Conservation (phyloP, 1,140 invertebrate species). For the Megathymus violae region DNA sequence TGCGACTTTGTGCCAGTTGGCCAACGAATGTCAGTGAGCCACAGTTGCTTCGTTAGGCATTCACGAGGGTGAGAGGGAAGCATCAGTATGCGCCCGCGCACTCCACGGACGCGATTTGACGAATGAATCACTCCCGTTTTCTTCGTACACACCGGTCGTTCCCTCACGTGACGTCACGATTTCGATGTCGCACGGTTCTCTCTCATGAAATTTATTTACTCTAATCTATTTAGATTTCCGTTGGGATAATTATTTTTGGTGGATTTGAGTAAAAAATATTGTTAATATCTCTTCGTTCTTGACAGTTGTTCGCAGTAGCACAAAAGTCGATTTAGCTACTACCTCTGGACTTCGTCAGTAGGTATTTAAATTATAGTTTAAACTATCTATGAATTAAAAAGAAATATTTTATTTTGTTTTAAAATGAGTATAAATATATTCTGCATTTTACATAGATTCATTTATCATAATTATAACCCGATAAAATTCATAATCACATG, state of each 20-base stretch:
- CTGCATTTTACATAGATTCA: no score
- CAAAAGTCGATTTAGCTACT: neutral
- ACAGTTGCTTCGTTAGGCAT: constrained; percentile 51
- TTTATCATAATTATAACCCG: no score
- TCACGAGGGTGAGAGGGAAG: constrained; percentile 49
- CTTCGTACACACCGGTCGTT: constrained; percentile 47
- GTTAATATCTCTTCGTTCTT: neutral
- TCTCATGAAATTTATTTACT: constrained; percentile 63
- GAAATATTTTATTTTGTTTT: no score
- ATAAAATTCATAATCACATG: no score
- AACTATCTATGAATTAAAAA: no score
- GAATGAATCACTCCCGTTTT: constrained; percentile 71
- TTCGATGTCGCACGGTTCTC: constrained; percentile 67
- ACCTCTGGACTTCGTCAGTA: no score
- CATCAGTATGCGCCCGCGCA: constrained; percentile 78
- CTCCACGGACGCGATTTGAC: constrained; percentile 68
- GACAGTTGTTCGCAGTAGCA: neutral
- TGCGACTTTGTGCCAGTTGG: constrained; percentile 8
- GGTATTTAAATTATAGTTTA: no score
- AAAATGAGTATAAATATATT: no score
- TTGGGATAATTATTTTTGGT: constrained; percentile 45
- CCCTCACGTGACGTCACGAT: constrained; percentile 77
- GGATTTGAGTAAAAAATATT: constrained; percentile 3
- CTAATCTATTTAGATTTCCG: constrained; percentile 58
- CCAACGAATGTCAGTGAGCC: constrained; percentile 46